Conservation (phyloP, 2,797 vertebrate genomes). For the Galaxias olidus region DNA sequence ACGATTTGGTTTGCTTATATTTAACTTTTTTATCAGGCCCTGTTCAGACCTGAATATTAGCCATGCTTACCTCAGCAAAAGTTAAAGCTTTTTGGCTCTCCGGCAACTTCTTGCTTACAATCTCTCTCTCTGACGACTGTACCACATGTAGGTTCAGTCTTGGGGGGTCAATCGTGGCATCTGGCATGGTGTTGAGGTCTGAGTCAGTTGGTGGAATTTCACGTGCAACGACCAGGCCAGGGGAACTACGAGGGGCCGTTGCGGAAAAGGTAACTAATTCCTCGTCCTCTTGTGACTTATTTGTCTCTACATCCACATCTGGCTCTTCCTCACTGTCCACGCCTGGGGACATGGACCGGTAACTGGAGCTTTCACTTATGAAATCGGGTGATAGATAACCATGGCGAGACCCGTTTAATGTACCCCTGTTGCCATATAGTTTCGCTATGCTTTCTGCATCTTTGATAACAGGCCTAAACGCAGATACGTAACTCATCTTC, state of each 20-base stretch:
- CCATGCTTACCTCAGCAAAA: slow-evolving; percentile 71
- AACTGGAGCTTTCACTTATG: slow-evolving; percentile 93
- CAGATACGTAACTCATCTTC: slow-evolving; percentile 92
- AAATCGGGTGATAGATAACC: slow-evolving; percentile 92
- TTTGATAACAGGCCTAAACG: slow-evolving; percentile 95
- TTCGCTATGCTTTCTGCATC: slow-evolving; percentile 94
- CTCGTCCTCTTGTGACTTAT: slow-evolving; percentile 87
- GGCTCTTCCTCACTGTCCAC: slow-evolving; percentile 90
- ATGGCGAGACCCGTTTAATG: slow-evolving; percentile 73
- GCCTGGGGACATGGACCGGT: slow-evolving; percentile 89
- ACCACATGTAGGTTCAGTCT: slow-evolving; percentile 61
- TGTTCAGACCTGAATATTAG: not conserved
- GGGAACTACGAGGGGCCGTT: slow-evolving; percentile 66
- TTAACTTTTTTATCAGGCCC: no score
- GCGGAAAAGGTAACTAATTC: slow-evolving; percentile 70
- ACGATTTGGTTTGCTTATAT: no score
- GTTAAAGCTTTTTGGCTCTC: slow-evolving; percentile 67
- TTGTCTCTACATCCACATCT: slow-evolving; percentile 93
- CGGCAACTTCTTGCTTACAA: slow-evolving; percentile 63
- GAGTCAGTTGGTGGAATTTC: slow-evolving; percentile 53
- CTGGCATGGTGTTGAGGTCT: slow-evolving; percentile 53
- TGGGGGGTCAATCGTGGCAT: slow-evolving; percentile 51
- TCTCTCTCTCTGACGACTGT: slow-evolving; percentile 64
- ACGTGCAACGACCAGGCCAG: slow-evolving; percentile 44
- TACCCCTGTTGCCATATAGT: slow-evolving; percentile 86